A percentile compares a stretch with the other conserved stretches of the same genome.
Evolutionary conservation across 1,140 invertebrate genomes (phyloP).

Genomic region (Mactra quadrangularis): DNA sequence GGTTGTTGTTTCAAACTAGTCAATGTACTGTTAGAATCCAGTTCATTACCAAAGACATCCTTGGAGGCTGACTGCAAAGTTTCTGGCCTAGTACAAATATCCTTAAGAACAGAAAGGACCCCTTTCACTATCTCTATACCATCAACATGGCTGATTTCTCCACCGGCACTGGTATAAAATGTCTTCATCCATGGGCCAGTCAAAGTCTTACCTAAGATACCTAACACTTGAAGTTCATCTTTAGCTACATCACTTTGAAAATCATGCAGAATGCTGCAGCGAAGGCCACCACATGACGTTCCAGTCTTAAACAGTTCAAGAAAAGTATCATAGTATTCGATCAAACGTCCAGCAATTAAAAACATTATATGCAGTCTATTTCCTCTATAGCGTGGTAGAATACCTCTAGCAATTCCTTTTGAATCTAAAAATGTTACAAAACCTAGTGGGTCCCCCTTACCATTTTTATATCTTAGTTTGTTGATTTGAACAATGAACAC

Average conservation of each 20-base stretch:
- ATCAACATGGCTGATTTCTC: neutral
- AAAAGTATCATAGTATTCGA: neutral
- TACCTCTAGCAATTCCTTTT: slow-evolving; percentile 6
- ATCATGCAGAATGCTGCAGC: neutral
- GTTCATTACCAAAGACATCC: neutral
- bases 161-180: neutral
- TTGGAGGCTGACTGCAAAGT: neutral
- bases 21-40: neutral
- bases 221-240: neutral
- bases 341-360: slow-evolving; percentile 35
- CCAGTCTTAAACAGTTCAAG: neutral
- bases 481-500: too few species aligned
- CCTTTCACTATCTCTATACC: neutral
- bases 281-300: slow-evolving; percentile 1
- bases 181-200: slow-evolving; percentile 1
- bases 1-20: neutral
- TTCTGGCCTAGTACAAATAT: neutral
- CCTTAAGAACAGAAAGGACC: neutral
- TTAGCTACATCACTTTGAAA: neutral
- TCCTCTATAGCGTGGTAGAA: slow-evolving; percentile 46
- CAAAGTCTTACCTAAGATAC: neutral
- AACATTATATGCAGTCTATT: slow-evolving; percentile 60
- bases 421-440: slow-evolving; percentile 49
- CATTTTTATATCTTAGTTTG: slow-evolving; percentile 58
- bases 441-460: slow-evolving; percentile 55